Base-by-base conservation (phyloP, 2,113 vertebrate species). In the Larimichthys polyactis region DNA sequence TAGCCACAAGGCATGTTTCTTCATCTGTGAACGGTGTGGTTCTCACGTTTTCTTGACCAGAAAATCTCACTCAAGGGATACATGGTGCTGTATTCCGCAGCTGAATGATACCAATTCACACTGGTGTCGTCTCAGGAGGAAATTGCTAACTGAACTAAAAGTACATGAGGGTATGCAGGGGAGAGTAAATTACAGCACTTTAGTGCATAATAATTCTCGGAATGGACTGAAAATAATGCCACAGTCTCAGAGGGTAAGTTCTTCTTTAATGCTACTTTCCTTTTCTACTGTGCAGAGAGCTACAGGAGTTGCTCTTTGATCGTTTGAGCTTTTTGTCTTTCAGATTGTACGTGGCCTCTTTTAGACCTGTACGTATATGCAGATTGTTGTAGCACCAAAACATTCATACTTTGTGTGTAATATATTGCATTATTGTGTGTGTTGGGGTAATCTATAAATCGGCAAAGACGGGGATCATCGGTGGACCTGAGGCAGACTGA, bases 121-220 rank as follows among this genome's bases (percentile, higher is more conserved):
- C 22, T n/a, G 5, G 32, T 12, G 72, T 71, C 81, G 72, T 71
- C 81, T 86, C 81, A 11, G 63, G 81, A 79, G 63, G 10, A 78
- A 67, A 75, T 29, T 19, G 22, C 55, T 1, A 66, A 81, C 73
- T 59, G 64, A 75, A 71, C 66, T 83, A 27, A 87, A 81, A 69
- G 85, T 51, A 77, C 80, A 63, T 16, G 29, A 69, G 87, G 78
- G 65, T 72, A 19, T 58, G 75, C 63, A 64, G 79, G 14, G 24
- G 55, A 70, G 75, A 79, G 70, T 62, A 87, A 84, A 90, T 85
- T 79, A 72, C 73, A 78, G 70, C 79, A 74, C 77, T 89, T 89
- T 24, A 81, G 75, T 10, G 10, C 64, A 59, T 62, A 79, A 79
- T 83, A 81, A 89, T 83, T 79, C 77, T 81, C 49, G 20, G 59